Evolutionary conservation across 2,113 vertebrate species (phyloP).

Genomic region (Notarius quadriscutis): DNA sequence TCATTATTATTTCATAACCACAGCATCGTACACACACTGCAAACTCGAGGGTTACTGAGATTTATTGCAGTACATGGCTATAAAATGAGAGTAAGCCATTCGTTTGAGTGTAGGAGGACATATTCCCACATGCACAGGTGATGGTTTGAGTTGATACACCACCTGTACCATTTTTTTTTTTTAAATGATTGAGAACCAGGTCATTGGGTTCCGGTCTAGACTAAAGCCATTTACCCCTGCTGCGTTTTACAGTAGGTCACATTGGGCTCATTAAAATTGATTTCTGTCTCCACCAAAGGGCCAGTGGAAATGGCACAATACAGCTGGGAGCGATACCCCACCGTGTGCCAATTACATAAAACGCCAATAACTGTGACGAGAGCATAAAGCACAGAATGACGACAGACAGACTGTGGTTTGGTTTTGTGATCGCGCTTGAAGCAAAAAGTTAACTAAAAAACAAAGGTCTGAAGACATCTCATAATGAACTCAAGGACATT

Average conservation of each 20-base stretch:
- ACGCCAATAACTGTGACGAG: constrained; percentile 64
- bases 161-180: constrained; percentile 27
- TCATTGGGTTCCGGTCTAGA: constrained; percentile 64
- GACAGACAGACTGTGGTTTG: background rate
- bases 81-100: constrained; percentile 1
- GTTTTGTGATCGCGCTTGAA: background rate
- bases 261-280: constrained; percentile 67
- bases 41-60: background rate
- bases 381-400: background rate
- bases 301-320: constrained; percentile 56
- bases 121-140: constrained; percentile 15
- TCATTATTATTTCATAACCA: background rate
- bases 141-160: background rate
- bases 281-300: constrained; percentile 54
- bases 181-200: constrained; percentile 26
- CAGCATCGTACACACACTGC: background rate
- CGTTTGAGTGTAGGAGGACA: constrained; percentile 5
- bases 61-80: constrained; percentile 10
- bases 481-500: background rate
- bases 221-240: constrained; percentile 52
- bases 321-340: constrained; percentile 21
- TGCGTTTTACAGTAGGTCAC: constrained; percentile 50
- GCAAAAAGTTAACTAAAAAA: background rate
- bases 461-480: background rate
- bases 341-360: constrained; percentile 69